Evolutionary conservation across 2,113 vertebrate genomes (phyloP), one percentile per base, ranked within the genome.

Genomic region (Sus scrofa): DNA sequence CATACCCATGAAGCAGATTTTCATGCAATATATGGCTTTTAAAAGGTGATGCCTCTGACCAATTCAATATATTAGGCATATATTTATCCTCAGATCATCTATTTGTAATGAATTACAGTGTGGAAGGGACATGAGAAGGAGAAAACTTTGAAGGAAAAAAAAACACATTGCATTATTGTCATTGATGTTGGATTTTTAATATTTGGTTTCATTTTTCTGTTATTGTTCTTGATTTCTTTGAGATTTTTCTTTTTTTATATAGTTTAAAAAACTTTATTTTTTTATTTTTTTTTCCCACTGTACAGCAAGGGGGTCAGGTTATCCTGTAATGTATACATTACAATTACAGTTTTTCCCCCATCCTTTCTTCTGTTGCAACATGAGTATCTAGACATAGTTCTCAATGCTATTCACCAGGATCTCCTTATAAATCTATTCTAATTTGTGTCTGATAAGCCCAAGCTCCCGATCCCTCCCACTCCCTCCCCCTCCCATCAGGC

Each of bases 241-340:
- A 18, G 11, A 39, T 91, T 94, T 84, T 95, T 95, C 14, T 89
- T n/a, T n/a, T n/a, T n/a, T n/a, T n/a, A n/a, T n/a, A n/a, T n/a
- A n/a, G n/a, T n/a, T n/a, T n/a, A n/a, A n/a, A n/a, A n/a, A n/a
- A n/a, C n/a, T n/a, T n/a, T n/a, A n/a, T n/a, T n/a, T n/a, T n/a
- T n/a, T n/a, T n/a, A n/a, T n/a, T n/a, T n/a, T n/a, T n/a, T n/a
- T n/a, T n/a, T n/a, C n/a, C n/a, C n/a, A n/a, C n/a, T n/a, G n/a
- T n/a, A n/a, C n/a, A n/a, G n/a, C n/a, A n/a, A n/a, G n/a, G n/a
- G n/a, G n/a, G n/a, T n/a, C n/a, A n/a, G n/a, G n/a, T n/a, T n/a
- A n/a, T n/a, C n/a, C n/a, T n/a, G n/a, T n/a, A n/a, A n/a, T n/a
- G n/a, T n/a, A n/a, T n/a, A n/a, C n/a, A n/a, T n/a, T n/a, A n/a